Base-by-base conservation (phyloP, 2,113 vertebrate genomes). In the Nerophis lumbriciformis region DNA sequence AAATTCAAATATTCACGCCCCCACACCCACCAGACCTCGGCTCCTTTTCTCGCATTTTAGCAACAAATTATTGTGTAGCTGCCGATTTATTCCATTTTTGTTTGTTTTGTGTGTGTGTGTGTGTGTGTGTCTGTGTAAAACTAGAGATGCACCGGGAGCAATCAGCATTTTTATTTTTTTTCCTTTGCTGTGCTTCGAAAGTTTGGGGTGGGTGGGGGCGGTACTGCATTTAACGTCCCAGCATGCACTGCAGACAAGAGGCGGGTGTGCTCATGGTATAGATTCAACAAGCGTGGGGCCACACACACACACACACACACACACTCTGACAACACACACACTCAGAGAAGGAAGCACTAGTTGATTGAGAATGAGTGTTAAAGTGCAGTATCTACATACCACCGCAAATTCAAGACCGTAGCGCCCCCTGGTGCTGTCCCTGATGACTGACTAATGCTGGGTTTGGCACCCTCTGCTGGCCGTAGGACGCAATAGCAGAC, bases 361-460 rank as follows among this genome's bases (percentile, higher is more conserved):
- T 83, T 82, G 85, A 89, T 86, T 87, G 68, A 83, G 75, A 85
- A 84, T 81, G 77, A 84, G 73, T 79, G 71, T 91, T 89, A 90
- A 91, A 90, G 89, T 90, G 88, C 89, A 87, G 79, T 88, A 88
- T 88, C 81, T 85, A 85, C 86, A 87, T 84, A 73, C 71, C 66
- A 86, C 72, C 79, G 71, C 78, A 15, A 84, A 69, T 82, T 76
- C 60, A 70, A 73, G 45, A 72, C 67, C 73, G 54, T 66, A 66
- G 67, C 69, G 62, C 62, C 54, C 48, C 73, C 69, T 71, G 71
- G 16, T 44, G 38, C 39, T 82, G 82, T 88, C 86, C 89, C 87
- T 89, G 89, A 88, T 82, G 81, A 84, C 83, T 60, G 71, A 64
- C 64, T 50, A 28, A 28, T 28, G 71, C 71, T 78, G 79, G 74